Base-by-base conservation (phyloP, 1,140 invertebrate genomes). In the Idris sp. region DNA sequence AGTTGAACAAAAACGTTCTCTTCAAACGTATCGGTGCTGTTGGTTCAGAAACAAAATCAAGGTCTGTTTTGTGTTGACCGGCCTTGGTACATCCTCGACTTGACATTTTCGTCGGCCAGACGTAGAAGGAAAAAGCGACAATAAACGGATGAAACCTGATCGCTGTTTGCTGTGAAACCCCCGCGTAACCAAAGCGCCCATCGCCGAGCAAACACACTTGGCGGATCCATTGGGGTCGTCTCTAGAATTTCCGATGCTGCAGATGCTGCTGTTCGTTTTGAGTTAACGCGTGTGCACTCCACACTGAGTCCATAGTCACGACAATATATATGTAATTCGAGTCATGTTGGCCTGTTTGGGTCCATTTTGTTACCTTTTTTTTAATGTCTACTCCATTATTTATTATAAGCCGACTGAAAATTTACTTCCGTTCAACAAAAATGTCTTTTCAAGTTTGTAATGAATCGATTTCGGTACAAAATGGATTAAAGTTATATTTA, bases 111-210 rank as follows among this genome's bases (percentile, higher is more conserved):
- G 53, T 44, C 53, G 36, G 18, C 31, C 33, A 48, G 62, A 58
- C 28, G 51, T 14, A 46, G 33, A 35, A 36, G n/a, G 51, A 58
- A 38, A 58, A 56, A 54, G 43, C 43, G 61, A 65, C 59, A 61
- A 69, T 53, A 62, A 53, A 58, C 54, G 69, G 48, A 74, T 73
- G 83, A 83, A 84, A 84, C 83, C 76, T 81, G 81, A 84, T 84
- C 82, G 74, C 59, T 85, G 81, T 84, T 85, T 85, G 81, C 82
- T 83, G 81, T 83, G 77, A 77, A 77, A 79, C 80, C 77, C 77
- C 81, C 75, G 73, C 83, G 78, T 81, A 81, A 83, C 81, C 81
- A 78, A 84, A 83, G 78, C 83, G 75, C 78, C 78, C 79, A 72
- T 65, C 72, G 69, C 72, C 76, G 49, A 77, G 80, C 79, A 85